These are phyloP conservation scores for Petromus typicus DNA, from an alignment of 2,113 vertebrate genomes.

Conservation along the genomic window DNA sequence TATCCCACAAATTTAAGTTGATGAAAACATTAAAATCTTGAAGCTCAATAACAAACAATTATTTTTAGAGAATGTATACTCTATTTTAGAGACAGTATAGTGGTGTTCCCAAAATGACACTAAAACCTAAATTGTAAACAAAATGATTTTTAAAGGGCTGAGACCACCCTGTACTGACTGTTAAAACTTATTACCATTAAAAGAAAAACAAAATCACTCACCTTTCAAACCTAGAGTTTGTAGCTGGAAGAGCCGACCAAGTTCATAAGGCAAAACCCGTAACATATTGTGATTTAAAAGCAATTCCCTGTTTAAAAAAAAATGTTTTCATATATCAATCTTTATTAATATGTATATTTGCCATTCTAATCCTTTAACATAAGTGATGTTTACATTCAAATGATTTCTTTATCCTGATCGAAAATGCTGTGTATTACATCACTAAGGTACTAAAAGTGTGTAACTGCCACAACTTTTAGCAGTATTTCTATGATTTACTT, in stretches of 20 bases:
- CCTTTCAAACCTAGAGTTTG: slow-evolving; percentile 99
- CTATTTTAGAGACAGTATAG: background rate
- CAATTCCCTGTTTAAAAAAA: slow-evolving; percentile 94
- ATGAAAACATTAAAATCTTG: slow-evolving; percentile 31
- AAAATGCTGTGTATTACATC: background rate
- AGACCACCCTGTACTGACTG: background rate
- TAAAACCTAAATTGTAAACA: slow-evolving; percentile 11
- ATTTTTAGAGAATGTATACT: background rate
- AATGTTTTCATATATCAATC: slow-evolving; percentile 20
- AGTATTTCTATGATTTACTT: slow-evolving; percentile 21
- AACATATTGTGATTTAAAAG: slow-evolving; percentile 99
- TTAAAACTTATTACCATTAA: background rate
- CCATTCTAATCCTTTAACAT: slow-evolving; percentile 48
- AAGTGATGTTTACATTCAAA: slow-evolving; percentile 39
- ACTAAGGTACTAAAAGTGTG: slow-evolving; percentile 40
- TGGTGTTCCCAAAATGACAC: slow-evolving; percentile 42
- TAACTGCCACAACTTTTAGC: slow-evolving; percentile 33
- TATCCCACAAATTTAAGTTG: slow-evolving; percentile 10
- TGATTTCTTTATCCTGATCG: slow-evolving; percentile 8
- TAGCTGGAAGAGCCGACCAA: slow-evolving; percentile 98
- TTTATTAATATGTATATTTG: slow-evolving; percentile 48
- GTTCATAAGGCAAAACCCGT: slow-evolving; percentile 99
- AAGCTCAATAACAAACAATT: slow-evolving; percentile 18
- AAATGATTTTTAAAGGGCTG: slow-evolving; percentile 50
- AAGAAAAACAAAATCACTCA: slow-evolving; percentile 77